A percentile compares a stretch with the other conserved stretches of the same genome.
Evolutionary conservation across 2,797 vertebrate species (phyloP).

Genomic region (Urophycis tenuis): DNA sequence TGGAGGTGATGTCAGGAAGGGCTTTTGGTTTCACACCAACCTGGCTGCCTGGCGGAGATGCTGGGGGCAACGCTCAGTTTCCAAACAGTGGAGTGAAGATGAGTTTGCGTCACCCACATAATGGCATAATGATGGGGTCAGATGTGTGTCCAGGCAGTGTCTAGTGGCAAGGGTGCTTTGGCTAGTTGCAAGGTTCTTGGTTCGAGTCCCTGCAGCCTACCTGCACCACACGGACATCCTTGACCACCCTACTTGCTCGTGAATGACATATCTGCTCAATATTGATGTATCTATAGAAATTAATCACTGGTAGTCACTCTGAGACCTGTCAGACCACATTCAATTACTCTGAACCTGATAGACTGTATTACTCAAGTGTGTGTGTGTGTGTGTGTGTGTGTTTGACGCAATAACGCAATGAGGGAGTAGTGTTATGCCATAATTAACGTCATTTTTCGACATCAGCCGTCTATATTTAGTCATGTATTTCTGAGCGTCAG

Average conservation of each 20-base stretch:
- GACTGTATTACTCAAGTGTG: too few relatives aligned
- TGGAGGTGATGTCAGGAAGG: constrained; percentile 40
- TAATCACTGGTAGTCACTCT: too few relatives aligned
- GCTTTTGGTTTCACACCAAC: constrained; percentile 25
- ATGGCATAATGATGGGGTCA: not conserved
- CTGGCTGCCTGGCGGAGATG: not conserved
- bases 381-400: too few relatives aligned
- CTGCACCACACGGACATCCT: not conserved
- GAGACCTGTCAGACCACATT: too few relatives aligned
- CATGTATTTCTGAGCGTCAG: not conserved
- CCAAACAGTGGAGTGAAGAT: constrained; percentile 23
- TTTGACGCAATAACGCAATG: not conserved
- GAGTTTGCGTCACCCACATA: constrained; percentile 12
- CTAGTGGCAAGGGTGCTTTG: not conserved
- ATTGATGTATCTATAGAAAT: too few relatives aligned
- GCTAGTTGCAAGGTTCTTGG: not conserved
- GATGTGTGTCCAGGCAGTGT: not conserved
- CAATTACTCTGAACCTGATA: too few relatives aligned
- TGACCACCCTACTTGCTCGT: not conserved
- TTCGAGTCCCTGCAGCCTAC: not conserved
- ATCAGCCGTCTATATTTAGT: not conserved
- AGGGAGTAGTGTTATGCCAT: not conserved
- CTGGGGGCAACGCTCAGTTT: constrained; percentile 23
- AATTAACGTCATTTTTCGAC: not conserved
- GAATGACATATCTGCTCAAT: too few relatives aligned